Percentiles rank a stretch among this genome's conserved stretches.
These are phyloP conservation scores for Oryzias sinensis DNA, from an alignment of 2,797 vertebrate species.

Conservation along the genomic window DNA sequence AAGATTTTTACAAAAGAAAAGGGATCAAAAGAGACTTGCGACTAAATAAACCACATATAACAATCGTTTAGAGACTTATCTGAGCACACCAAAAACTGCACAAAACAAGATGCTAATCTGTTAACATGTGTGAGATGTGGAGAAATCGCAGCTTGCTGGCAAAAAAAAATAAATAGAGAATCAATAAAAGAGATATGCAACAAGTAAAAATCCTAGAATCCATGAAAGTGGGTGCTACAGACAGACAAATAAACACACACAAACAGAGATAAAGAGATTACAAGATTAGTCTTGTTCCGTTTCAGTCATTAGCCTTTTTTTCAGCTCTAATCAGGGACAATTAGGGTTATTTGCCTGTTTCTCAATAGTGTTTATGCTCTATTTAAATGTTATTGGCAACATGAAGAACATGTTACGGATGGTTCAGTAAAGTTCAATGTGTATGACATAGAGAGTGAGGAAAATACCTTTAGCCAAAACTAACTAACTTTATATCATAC, in stretches of 20 bases:
- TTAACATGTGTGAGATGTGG: constrained; percentile 4
- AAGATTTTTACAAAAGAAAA: constrained; percentile 26
- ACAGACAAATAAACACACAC: constrained; percentile 16
- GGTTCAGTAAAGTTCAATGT: not conserved
- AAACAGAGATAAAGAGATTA: constrained; percentile 63
- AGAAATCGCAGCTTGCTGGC: constrained; percentile 3
- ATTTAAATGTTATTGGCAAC: constrained; percentile 21
- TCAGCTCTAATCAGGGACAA: constrained; percentile 42
- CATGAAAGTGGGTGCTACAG: constrained; percentile 14
- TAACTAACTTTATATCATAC: too few relatives aligned
- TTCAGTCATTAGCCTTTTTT: constrained; percentile 67
- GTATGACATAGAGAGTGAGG: too few relatives aligned
- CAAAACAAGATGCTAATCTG: constrained; percentile 21
- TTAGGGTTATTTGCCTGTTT: constrained; percentile 32
- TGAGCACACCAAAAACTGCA: constrained; percentile 8
- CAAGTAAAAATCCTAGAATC: constrained; percentile 3
- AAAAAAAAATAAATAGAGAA: constrained; percentile 12
- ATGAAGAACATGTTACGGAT: constrained; percentile 2
- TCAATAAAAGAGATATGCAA: constrained; percentile 32
- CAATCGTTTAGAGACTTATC: constrained; percentile 38
- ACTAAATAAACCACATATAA: constrained; percentile 59
- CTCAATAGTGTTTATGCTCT: constrained; percentile 30
- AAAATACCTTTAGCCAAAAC: too few relatives aligned
- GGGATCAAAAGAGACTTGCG: constrained; percentile 43
- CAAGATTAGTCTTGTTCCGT: constrained; percentile 68